These are phyloP conservation scores for Philhelius pedissequus DNA, from an alignment of 2,888 invertebrate species.

Conservation along the genomic window DNA sequence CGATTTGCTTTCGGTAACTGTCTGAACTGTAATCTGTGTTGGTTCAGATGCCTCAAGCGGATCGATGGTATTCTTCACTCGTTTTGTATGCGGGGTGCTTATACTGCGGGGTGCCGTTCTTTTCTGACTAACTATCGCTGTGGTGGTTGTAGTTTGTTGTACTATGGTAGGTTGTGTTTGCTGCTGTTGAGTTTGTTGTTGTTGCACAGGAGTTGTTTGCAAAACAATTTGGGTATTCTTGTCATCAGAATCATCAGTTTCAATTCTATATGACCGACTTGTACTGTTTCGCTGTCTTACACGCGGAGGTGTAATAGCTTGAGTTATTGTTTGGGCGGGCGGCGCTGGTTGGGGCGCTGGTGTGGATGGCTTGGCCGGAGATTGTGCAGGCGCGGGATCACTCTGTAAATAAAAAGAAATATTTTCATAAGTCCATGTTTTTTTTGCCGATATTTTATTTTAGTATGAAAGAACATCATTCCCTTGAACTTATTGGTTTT, in stretches of 20 bases:
- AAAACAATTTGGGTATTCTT: slow-evolving; percentile 80
- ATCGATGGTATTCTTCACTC: slow-evolving; percentile 78
- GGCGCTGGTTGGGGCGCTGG: slow-evolving; percentile 80
- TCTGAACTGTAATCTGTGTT: slow-evolving; percentile 80
- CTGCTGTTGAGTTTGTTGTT: slow-evolving; percentile 69
- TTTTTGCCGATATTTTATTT: neutral
- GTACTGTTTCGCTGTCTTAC: slow-evolving; percentile 76
- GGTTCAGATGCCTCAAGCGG: slow-evolving; percentile 82
- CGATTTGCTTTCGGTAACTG: slow-evolving; percentile 77
- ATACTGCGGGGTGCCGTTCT: slow-evolving; percentile 76
- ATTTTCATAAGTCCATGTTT: neutral
- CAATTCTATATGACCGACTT: slow-evolving; percentile 81
- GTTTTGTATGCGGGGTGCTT: slow-evolving; percentile 74
- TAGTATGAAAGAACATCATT: neutral
- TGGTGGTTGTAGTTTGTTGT: slow-evolving; percentile 71
- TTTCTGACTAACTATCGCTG: slow-evolving; percentile 76
- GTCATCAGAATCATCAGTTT: slow-evolving; percentile 84
- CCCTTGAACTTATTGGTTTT: neutral
- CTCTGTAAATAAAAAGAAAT: slow-evolving; percentile 78
- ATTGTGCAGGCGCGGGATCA: slow-evolving; percentile 84
- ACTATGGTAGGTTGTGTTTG: slow-evolving; percentile 69
- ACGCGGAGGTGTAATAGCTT: slow-evolving; percentile 75
- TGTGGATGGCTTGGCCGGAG: slow-evolving; percentile 84
- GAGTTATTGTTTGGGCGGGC: slow-evolving; percentile 68
- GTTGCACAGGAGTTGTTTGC: slow-evolving; percentile 78